Evolutionary conservation across 2,888 invertebrate species (phyloP).

Genomic region (Augochlorella aurata): DNA sequence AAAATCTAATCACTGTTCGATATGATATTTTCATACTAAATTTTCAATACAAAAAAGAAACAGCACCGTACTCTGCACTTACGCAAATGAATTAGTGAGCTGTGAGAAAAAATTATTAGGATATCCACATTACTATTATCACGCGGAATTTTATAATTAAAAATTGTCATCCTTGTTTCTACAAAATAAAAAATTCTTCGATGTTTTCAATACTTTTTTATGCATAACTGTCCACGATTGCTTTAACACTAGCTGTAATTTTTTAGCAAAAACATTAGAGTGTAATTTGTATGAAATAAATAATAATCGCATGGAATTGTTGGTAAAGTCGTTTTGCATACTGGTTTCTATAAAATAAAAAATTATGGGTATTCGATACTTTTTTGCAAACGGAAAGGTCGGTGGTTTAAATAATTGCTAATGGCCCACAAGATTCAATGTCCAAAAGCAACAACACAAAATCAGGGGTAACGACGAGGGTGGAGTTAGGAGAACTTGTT

Average conservation of each 20-base stretch:
- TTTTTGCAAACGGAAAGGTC: neutral
- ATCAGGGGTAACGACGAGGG: neutral
- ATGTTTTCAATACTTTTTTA: too few species aligned
- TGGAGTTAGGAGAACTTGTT: constrained; percentile 42
- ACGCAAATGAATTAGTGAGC: neutral
- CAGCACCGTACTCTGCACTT: neutral
- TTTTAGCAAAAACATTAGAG: too few species aligned
- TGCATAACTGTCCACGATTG: too few species aligned
- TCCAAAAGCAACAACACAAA: neutral
- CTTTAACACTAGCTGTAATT: too few species aligned
- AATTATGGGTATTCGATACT: neutral
- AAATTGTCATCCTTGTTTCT: neutral
- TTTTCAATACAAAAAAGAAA: neutral
- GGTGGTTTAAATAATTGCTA: neutral
- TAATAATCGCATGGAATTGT: too few species aligned
- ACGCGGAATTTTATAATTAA: too few species aligned
- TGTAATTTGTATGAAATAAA: too few species aligned
- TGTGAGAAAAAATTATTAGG: neutral
- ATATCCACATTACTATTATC: neutral
- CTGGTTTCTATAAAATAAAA: too few species aligned
- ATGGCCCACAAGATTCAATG: neutral
- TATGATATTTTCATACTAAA: neutral
- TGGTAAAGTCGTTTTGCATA: too few species aligned
- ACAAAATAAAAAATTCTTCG: neutral
- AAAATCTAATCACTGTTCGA: neutral